These are phyloP conservation scores for Entomobrya multifasciata DNA, from an alignment of 2,888 invertebrate species.

Conservation along the genomic window DNA sequence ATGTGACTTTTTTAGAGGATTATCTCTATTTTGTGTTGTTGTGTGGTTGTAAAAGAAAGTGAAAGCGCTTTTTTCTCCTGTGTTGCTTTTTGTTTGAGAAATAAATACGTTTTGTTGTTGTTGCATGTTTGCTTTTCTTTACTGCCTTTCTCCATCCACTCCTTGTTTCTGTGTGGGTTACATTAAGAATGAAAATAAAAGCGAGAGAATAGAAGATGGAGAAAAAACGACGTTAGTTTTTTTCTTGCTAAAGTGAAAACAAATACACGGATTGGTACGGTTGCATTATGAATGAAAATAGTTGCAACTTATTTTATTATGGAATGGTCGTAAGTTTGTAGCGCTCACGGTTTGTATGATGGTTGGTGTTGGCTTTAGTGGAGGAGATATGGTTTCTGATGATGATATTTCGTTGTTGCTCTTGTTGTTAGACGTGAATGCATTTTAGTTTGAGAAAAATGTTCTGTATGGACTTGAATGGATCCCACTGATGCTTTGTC, in stretches of 20 bases:
- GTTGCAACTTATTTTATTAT: background rate
- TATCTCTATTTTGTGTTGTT: conserved; percentile 7
- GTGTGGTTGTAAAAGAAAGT: background rate
- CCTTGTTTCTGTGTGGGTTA: too few species aligned
- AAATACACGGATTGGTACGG: background rate
- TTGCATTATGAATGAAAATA: too few species aligned
- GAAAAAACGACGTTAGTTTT: background rate
- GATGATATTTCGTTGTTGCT: conserved; percentile 3
- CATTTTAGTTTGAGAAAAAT: conserved; percentile 29
- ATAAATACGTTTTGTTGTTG: background rate
- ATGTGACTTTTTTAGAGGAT: conserved; percentile 39
- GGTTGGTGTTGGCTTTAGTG: background rate
- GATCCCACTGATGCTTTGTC: conserved; percentile 65
- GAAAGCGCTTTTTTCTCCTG: background rate
- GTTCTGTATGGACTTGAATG: conserved; percentile 42
- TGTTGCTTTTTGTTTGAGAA: background rate
- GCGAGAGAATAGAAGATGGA: too few species aligned
- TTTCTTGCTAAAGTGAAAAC: background rate
- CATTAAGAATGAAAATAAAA: too few species aligned
- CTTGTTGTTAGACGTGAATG: conserved; percentile 28
- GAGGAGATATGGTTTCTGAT: background rate
- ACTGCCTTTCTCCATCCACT: too few species aligned
- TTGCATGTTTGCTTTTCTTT: background rate
- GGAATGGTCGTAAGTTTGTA: background rate
- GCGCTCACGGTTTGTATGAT: background rate